phyloP scores from a whole-genome alignment of 2,797 vertebrate species.

The Xenopus petersii region DNA sequence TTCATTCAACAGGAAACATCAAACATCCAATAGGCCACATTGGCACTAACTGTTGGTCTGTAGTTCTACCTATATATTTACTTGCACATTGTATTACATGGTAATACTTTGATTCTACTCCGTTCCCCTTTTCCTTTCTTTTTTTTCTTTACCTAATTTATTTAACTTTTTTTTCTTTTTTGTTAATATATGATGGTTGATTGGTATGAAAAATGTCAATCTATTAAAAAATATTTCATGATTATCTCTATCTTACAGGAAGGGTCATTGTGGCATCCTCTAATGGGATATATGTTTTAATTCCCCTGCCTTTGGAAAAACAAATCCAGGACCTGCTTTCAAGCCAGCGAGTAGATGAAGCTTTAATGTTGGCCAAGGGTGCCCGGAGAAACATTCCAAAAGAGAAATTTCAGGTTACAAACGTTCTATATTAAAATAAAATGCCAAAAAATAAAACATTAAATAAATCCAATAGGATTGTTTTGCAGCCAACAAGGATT shows the following conservation, averaged over 20 bases:
- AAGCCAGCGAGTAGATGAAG: slow-evolving; percentile 90
- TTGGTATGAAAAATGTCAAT: no score
- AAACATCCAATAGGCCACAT: no score
- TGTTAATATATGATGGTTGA: no score
- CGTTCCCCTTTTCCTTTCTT: no score
- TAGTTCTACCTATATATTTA: background rate
- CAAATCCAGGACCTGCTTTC: slow-evolving; percentile 94
- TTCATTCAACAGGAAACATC: no score
- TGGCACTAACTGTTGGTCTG: background rate
- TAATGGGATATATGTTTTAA: slow-evolving; percentile 89
- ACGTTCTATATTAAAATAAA: background rate
- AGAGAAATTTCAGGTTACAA: slow-evolving; percentile 92
- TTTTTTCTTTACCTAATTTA: no score
- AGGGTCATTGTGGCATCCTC: slow-evolving; percentile 91
- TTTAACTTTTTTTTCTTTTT: no score
- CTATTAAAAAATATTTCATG: background rate
- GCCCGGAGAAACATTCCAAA: slow-evolving; percentile 95
- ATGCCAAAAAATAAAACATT: no score
- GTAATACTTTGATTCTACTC: no score
- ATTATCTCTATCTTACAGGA: slow-evolving; percentile 64
- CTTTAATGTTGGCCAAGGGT: slow-evolving; percentile 87
- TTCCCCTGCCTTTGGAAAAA: slow-evolving; percentile 89
- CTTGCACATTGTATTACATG: no score
- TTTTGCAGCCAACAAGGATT: no score
- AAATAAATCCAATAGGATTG: no score